A percentile compares a stretch with the other conserved stretches of the same genome.
These are phyloP conservation scores for human DNA, from an alignment of 2,113 vertebrate genomes.

Conservation along the genomic window DNA sequence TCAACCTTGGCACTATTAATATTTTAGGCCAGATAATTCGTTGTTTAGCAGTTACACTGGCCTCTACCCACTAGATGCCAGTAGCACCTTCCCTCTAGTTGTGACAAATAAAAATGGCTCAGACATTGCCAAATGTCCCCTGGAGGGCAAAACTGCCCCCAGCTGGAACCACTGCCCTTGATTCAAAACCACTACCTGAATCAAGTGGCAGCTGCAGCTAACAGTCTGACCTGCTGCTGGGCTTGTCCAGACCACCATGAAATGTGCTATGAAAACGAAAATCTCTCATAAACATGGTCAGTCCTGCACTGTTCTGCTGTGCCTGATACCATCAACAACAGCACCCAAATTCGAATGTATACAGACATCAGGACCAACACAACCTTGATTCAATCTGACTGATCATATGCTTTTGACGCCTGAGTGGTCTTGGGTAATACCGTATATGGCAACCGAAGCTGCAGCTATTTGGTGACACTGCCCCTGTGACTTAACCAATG, in stretches of 20 bases:
- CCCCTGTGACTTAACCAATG: neutral
- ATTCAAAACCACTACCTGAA: neutral
- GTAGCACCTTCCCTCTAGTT: neutral
- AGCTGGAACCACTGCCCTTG: neutral
- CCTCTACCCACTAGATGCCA: neutral
- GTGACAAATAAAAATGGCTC: neutral
- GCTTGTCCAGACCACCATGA: too few species aligned
- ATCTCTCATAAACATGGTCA: neutral
- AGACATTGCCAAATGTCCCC: neutral
- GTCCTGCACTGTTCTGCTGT: neutral
- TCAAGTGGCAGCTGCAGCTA: neutral
- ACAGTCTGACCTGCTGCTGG: neutral
- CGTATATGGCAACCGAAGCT: neutral
- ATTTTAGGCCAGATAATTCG: neutral
- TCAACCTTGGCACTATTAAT: neutral
- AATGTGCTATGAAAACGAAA: neutral
- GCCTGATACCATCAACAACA: too few species aligned
- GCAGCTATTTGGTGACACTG: neutral
- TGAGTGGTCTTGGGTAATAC: neutral
- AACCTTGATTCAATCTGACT: neutral
- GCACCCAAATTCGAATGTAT: neutral
- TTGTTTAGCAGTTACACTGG: neutral
- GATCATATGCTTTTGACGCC: neutral
- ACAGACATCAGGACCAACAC: neutral
- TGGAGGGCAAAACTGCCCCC: neutral